phyloP scores from a whole-genome alignment of 1,140 invertebrate species.

The Muscidifurax raptorellus region DNA sequence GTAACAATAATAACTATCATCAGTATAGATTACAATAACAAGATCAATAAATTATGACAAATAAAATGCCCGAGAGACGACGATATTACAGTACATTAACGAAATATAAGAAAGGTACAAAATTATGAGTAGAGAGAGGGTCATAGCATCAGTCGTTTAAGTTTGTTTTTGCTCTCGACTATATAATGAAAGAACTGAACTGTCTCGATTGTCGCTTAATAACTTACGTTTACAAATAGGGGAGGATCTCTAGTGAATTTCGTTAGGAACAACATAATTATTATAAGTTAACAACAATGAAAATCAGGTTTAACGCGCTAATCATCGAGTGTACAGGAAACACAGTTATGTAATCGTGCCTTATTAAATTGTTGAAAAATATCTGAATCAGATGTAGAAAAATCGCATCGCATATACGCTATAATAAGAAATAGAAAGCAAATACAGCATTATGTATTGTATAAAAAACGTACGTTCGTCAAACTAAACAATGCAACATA shows the following conservation, averaged over 20 bases:
- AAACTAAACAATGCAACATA: neutral
- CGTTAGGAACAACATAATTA: neutral
- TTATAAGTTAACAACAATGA: neutral
- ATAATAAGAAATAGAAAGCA: neutral
- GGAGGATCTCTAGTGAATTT: neutral
- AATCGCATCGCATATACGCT: neutral
- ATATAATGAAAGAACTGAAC: neutral
- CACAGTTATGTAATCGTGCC: no score
- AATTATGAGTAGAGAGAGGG: neutral
- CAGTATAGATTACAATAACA: slow-evolving; percentile 25
- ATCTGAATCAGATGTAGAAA: neutral
- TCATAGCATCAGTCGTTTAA: slow-evolving; percentile 32
- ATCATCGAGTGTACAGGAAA: neutral
- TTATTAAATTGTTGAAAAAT: neutral
- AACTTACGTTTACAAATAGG: slow-evolving; percentile 1
- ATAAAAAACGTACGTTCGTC: neutral
- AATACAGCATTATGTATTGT: neutral
- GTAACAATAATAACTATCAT: slow-evolving; percentile 32
- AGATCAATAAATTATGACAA: slow-evolving; percentile 9
- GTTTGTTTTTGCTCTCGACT: neutral
- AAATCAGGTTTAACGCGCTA: neutral
- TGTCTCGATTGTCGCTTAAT: neutral
- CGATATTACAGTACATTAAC: neutral
- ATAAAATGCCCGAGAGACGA: neutral
- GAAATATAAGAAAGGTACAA: neutral